phyloP scores from a whole-genome alignment of 2,797 vertebrate genomes.

The Avahi laniger region DNA sequence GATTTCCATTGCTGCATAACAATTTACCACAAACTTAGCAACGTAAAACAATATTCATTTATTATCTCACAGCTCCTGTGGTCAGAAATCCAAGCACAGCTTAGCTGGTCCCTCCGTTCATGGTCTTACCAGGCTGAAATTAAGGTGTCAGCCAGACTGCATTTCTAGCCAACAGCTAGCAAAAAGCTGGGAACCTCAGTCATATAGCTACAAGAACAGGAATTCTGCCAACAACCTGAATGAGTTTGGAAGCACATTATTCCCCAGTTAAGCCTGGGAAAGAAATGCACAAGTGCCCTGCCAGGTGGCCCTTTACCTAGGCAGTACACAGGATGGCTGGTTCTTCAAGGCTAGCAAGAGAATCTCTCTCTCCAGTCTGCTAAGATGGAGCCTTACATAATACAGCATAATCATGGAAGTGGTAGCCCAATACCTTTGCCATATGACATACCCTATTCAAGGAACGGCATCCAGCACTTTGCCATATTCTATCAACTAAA shows the following conservation, averaged over 20 bases:
- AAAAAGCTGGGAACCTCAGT: too few relatives aligned
- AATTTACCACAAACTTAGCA: background rate
- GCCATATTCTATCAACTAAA: background rate
- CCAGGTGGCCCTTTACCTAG: background rate
- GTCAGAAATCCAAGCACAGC: background rate
- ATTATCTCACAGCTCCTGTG: conserved; percentile 24
- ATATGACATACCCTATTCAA: background rate
- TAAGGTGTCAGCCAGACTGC: background rate
- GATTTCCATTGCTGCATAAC: background rate
- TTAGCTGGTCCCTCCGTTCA: background rate
- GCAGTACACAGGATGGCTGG: background rate
- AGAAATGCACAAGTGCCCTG: too few relatives aligned
- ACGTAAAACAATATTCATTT: background rate
- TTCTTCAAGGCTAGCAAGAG: background rate
- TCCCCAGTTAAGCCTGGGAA: too few relatives aligned
- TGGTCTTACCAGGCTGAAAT: background rate
- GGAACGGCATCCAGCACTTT: background rate
- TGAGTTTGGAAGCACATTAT: too few relatives aligned
- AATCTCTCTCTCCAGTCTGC: background rate
- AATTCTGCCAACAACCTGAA: too few relatives aligned
- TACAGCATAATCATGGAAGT: background rate
- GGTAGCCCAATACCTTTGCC: background rate
- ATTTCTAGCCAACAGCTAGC: too few relatives aligned
- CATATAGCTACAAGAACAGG: too few relatives aligned
- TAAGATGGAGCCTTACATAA: background rate